A percentile compares a stretch with the other conserved stretches of the same genome.
phyloP scores from a whole-genome alignment of 2,888 invertebrate species.

The Aspidiotus rigidus region DNA sequence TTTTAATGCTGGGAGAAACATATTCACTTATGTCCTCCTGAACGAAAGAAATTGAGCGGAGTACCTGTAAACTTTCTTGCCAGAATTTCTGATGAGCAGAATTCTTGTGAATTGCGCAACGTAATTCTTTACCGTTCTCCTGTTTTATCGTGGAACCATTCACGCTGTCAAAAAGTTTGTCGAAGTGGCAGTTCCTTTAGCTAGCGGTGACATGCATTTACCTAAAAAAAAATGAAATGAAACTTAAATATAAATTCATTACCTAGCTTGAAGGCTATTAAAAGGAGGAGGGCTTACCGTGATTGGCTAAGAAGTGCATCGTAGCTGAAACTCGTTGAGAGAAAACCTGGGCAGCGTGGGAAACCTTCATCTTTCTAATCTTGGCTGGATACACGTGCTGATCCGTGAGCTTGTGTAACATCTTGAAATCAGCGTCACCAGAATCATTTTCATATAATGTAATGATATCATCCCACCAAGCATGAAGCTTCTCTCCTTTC shows the following conservation, averaged over 20 bases:
- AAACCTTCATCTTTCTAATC: conserved; percentile 27
- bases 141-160: conserved; percentile 4
- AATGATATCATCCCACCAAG: conserved; percentile 10
- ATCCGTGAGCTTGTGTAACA: conserved; percentile 8
- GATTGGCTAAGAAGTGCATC: background rate
- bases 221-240: no score
- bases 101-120: background rate
- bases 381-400: conserved; percentile 7
- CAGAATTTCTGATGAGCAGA: conserved; percentile 17
- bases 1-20: conserved; percentile 3
- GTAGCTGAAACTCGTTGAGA: conserved; percentile 16
- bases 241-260: no score
- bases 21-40: no score
- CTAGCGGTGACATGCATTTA: no score
- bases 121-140: background rate
- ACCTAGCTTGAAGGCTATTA: no score
- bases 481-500: conserved; percentile 1
- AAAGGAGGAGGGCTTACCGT: no score
- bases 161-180: conserved; percentile 17
- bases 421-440: conserved; percentile 1
- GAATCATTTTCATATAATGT: conserved; percentile 14
- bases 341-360: conserved; percentile 22
- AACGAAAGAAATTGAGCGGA: background rate
- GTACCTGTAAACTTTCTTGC: background rate
- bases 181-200: no score